Evolutionary conservation across 1,140 invertebrate genomes (phyloP).

Genomic region (Solenopsis fugax): DNA sequence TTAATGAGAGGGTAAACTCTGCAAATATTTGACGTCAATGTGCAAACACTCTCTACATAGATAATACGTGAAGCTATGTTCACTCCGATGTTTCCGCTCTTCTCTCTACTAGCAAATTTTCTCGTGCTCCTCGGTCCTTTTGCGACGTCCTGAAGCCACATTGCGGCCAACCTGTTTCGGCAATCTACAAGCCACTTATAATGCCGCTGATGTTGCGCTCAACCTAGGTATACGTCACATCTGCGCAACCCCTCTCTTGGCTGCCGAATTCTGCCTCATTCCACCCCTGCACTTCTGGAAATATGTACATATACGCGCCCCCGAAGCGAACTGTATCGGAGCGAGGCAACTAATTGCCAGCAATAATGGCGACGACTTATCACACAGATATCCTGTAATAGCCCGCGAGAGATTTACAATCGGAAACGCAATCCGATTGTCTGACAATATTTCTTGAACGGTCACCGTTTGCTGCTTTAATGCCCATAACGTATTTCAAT

Average conservation of each 20-base stretch:
- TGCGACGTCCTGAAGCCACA: background rate
- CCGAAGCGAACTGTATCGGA: constrained; percentile 27
- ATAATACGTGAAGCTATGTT: background rate
- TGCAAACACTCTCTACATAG: background rate
- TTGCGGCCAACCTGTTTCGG: constrained; percentile 37
- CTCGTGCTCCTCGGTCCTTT: constrained; percentile 15
- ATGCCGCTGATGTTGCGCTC: background rate
- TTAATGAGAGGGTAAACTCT: constrained; percentile 13
- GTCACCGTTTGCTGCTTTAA: background rate
- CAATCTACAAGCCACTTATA: constrained; percentile 20
- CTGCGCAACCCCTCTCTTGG: constrained; percentile 25
- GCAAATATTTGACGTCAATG: constrained; percentile 31
- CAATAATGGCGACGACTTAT: constrained; percentile 63
- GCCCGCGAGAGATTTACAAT: constrained; percentile 31
- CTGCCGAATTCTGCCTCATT: constrained; percentile 2
- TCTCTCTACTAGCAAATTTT: constrained; percentile 26
- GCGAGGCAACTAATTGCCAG: constrained; percentile 61
- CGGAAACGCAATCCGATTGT: background rate
- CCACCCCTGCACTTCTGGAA: background rate
- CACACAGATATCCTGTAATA: constrained; percentile 22
- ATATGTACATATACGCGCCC: constrained; percentile 21
- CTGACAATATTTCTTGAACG: constrained; percentile 21
- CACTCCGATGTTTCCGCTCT: background rate
- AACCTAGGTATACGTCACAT: background rate
- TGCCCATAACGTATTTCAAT: background rate